These are phyloP conservation scores for Trididemnum clinides DNA, from an alignment of 23 tunicate genomes.

Conservation along the genomic window DNA sequence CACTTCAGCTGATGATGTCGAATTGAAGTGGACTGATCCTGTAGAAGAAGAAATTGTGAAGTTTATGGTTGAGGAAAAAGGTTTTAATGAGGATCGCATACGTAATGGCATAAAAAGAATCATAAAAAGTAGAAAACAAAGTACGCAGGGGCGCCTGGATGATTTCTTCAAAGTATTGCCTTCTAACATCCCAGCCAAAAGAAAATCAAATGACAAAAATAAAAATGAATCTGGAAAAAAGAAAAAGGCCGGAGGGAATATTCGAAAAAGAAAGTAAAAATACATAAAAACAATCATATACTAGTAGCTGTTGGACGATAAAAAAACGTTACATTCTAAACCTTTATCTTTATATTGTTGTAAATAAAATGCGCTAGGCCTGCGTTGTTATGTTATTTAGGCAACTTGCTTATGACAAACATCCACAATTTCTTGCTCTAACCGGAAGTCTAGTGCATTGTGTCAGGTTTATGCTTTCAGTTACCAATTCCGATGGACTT, in stretches of 20 bases:
- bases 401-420: too few species aligned
- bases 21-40: conserved; percentile 78
- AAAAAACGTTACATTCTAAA: too few species aligned
- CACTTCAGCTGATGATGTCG: conserved; percentile 51
- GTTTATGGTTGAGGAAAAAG: conserved; percentile 85
- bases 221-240: conserved; percentile 50
- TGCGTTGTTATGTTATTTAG: too few species aligned
- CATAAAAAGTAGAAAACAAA: conserved; percentile 59
- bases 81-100: conserved; percentile 93
- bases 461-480: too few species aligned
- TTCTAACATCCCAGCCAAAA: conserved; percentile 45
- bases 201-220: conserved; percentile 73
- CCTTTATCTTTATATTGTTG: too few species aligned
- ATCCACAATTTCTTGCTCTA: too few species aligned
- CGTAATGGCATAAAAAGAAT: conserved; percentile 86
- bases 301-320: too few species aligned
- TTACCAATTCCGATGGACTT: too few species aligned
- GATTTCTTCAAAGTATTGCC: conserved; percentile 89
- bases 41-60: conserved; percentile 77
- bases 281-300: too few species aligned
- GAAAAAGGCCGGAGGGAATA: conserved; percentile 43
- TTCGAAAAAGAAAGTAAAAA: conserved; percentile 44
- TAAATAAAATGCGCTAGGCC: too few species aligned
- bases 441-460: too few species aligned
- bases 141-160: conserved; percentile 94